Base-by-base conservation (phyloP, 1,140 invertebrate species). In the Zeugodacus cucurbitae region DNA sequence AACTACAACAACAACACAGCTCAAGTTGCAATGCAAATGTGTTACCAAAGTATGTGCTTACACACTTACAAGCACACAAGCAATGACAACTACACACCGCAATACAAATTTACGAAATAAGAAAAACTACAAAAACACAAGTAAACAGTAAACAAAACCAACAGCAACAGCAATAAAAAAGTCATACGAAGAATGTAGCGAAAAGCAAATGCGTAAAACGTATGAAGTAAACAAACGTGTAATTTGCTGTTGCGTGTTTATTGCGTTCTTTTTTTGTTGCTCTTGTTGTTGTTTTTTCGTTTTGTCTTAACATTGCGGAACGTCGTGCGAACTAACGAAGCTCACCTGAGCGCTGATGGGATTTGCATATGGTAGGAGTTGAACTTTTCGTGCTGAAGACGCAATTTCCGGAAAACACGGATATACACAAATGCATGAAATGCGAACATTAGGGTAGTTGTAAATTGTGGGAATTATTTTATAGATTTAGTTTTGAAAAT, bases 301-400 rank as follows among this genome's bases (percentile, higher is more conserved):
- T 54, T 54, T 54, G 48, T 54, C 48, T 54, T 54, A 54, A 54
- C 48, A 54, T 17, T 54, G 48, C 29, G 64, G 8, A 20, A 29
- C n/a, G 32, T 62, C 59, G 59, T 62, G 59, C 59, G 26, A 10
- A 70, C 70, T 37, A 78, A 41, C 70, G 6, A 37, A 41, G 37
- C 17, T 78, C 37, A 41, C 34, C 70, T 78, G 37, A 41, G 29
- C 29, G 37, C 74, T 41, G 34, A 29, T 82, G 74, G 74, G 74
- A 78, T 82, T 82, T 82, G 74, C 26, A 82, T 44, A 41, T 29
- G n/a, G 22, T 3, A 29, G 41, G n/a, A 44, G 74, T 1, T 8
- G 20, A 82, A 82, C 14, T 82, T 48, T 82, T 29, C 41, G 41
- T 41, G 37, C 74, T 82, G 74, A 82, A 82, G 41, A 82, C 74